Base-by-base conservation (phyloP, 2,888 invertebrate species). In the Drosophila paracracens region DNA sequence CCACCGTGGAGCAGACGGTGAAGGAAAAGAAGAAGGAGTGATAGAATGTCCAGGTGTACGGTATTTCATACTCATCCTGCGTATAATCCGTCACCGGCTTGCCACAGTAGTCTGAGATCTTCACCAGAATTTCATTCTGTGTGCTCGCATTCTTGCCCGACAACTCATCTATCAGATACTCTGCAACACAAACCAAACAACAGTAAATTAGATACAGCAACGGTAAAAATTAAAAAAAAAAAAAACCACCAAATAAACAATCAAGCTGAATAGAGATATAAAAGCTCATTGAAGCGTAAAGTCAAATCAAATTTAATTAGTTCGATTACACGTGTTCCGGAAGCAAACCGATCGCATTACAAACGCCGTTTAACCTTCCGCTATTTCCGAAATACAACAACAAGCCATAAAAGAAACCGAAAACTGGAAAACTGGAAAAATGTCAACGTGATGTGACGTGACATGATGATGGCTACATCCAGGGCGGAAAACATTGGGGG, bases 1-100 rank as follows among this genome's bases (percentile, higher is more conserved):
- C 98, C 82, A 98, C 97, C 8, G 98, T 98, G 91, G 97, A 98
- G 91, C 97, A 96, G 59, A 98, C 97, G 21, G 98, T 98, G 86
- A 98, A 96, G 6, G 97, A 96, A 92, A 98, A 98, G 94, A 98
- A 98, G 91, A 98, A 96, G 1, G 98, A 96, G 93, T 98, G 98
- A 92, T 97, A 98, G 93, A 97, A 98, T 89, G 97, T 97, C 98
- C 98, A 98, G 90, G 95, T 95, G 70, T 94, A 94, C 0, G 95
- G 95, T 10, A 94, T 94, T 40, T 95, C 95, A 11, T 93, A 94
- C 61, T 95, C 95, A 72, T 94, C 94, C 0, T 95, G 94, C 2
- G 95, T 95, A 87, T 95, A 95, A 89, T 95, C 94, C 82, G 94
- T 94, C 86, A 97, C 95, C 0, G 96, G 95, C 84, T 96, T 96